These are phyloP conservation scores for Saccopteryx bilineata DNA, from an alignment of 2,113 vertebrate species.

Conservation along the genomic window DNA sequence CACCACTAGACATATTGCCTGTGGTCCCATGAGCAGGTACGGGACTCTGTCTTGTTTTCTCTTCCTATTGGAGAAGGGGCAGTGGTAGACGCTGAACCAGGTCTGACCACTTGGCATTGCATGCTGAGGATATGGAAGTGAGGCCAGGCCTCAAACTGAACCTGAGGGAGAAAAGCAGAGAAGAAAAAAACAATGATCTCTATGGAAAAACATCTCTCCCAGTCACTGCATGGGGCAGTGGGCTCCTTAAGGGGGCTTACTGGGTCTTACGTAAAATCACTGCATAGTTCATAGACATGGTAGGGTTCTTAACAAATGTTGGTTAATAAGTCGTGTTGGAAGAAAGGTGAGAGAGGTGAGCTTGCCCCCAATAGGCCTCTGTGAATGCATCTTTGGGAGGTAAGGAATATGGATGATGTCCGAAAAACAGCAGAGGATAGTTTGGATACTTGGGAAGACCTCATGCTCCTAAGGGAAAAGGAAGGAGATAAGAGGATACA, in stretches of 20 bases:
- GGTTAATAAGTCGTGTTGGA: neutral
- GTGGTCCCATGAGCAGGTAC: neutral
- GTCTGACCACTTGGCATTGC: neutral
- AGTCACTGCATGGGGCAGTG: neutral
- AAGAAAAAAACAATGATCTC: neutral
- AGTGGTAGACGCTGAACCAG: neutral
- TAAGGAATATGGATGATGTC: neutral
- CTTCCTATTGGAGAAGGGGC: neutral
- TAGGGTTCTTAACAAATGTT: neutral
- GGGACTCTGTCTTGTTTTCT: neutral
- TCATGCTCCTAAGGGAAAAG: neutral
- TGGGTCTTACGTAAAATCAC: constrained; percentile 4
- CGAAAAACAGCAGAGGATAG: neutral
- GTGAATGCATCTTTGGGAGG: neutral
- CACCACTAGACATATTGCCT: neutral
- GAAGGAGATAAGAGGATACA: neutral
- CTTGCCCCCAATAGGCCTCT: neutral
- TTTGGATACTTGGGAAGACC: neutral
- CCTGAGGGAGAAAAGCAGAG: constrained; percentile 21
- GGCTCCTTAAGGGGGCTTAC: neutral
- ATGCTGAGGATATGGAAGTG: neutral
- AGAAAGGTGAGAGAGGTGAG: neutral
- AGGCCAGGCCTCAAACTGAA: neutral
- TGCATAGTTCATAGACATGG: neutral
- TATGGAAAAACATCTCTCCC: neutral